Evolutionary conservation across 2,797 vertebrate genomes (phyloP).

Genomic region (Brachyrhaphis roseni): DNA sequence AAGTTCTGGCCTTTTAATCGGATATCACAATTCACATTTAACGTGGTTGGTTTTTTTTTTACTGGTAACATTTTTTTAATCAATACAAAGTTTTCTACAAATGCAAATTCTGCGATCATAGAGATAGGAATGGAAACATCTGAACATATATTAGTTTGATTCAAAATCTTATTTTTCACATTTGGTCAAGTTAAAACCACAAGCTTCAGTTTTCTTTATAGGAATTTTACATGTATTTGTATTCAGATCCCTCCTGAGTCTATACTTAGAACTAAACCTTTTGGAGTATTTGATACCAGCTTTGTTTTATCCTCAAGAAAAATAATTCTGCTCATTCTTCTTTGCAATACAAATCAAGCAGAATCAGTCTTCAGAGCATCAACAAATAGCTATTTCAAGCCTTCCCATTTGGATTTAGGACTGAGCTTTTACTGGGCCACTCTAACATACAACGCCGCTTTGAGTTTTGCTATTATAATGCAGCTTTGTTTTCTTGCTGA

Average conservation of each 20-base stretch:
- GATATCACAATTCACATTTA: conserved; percentile 24
- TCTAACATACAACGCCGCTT: background rate
- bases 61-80: background rate
- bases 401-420: background rate
- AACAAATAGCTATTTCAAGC: background rate
- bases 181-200: background rate
- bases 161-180: background rate
- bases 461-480: background rate
- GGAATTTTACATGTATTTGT: background rate
- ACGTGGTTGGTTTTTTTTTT: background rate
- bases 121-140: background rate
- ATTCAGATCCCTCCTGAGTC: background rate
- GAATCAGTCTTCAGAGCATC: background rate
- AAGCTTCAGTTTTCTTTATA: background rate
- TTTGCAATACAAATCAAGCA: background rate
- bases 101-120: background rate
- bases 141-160: background rate
- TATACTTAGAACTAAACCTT: background rate
- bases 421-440: background rate
- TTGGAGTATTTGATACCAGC: background rate
- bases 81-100: background rate
- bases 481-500: background rate
- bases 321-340: background rate
- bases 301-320: background rate
- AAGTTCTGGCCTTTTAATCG: conserved; percentile 19